These are phyloP conservation scores for Heliothis subflexa DNA, from an alignment of 1,140 invertebrate genomes.

Conservation along the genomic window DNA sequence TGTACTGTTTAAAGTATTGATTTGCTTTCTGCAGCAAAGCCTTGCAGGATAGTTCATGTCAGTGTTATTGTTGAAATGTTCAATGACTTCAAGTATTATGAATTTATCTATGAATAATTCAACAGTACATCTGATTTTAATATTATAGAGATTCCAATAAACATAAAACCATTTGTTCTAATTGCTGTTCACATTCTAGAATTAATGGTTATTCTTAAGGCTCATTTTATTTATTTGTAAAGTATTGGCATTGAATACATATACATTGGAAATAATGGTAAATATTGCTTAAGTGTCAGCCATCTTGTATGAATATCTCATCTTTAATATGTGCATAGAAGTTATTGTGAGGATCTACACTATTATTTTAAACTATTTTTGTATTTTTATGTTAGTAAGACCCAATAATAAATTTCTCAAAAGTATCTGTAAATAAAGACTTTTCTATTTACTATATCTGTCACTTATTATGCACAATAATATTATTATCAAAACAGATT, in stretches of 20 bases:
- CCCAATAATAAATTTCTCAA: slow-evolving; percentile 66
- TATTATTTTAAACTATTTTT: slow-evolving; percentile 80
- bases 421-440: slow-evolving; percentile 30
- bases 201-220: slow-evolving; percentile 36
- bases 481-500: no score
- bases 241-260: slow-evolving; percentile 49
- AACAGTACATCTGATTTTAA: slow-evolving; percentile 46
- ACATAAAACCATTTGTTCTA: slow-evolving; percentile 42
- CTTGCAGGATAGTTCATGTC: slow-evolving; percentile 32
- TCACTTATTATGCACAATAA: not conserved
- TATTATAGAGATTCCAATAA: slow-evolving; percentile 52
- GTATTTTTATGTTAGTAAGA: slow-evolving; percentile 74
- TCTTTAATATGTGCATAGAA: slow-evolving; percentile 48
- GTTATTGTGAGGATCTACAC: slow-evolving; percentile 65
- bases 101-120: slow-evolving; percentile 42
- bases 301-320: slow-evolving; percentile 46
- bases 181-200: slow-evolving; percentile 47
- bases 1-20: not conserved
- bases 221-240: slow-evolving; percentile 53
- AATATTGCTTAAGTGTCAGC: slow-evolving; percentile 34
- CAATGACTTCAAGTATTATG: slow-evolving; percentile 40
- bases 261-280: slow-evolving; percentile 35
- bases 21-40: slow-evolving; percentile 16
- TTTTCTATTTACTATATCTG: slow-evolving; percentile 4
- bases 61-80: slow-evolving; percentile 41